A percentile compares a stretch with the other conserved stretches of the same genome.
phyloP scores from a whole-genome alignment of 2,888 invertebrate genomes.

The Melinaea marsaeus region DNA sequence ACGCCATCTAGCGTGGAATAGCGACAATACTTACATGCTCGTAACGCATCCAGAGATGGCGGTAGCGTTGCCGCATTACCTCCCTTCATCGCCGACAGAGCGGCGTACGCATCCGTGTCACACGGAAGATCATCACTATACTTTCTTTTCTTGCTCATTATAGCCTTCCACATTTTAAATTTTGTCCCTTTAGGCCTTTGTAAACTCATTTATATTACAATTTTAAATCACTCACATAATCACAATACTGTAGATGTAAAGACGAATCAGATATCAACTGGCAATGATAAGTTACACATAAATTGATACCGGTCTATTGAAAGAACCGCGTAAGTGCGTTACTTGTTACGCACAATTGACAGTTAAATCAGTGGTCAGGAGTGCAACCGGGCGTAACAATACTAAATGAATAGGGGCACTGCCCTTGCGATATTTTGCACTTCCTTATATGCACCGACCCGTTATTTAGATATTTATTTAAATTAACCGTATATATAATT shows the following conservation, averaged over 20 bases:
- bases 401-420: conserved; percentile 61
- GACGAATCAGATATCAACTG: conserved; percentile 9
- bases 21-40: conserved; percentile 70
- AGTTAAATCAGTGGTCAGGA: conserved; percentile 54
- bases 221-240: conserved; percentile 8
- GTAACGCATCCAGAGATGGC: conserved; percentile 72
- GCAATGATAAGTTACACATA: conserved; percentile 11
- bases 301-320: conserved; percentile 19
- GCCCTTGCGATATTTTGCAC: conserved; percentile 42
- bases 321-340: conserved; percentile 27
- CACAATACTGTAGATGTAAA: conserved; percentile 6
- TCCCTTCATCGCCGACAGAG: conserved; percentile 70
- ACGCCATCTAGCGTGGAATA: conserved; percentile 60
- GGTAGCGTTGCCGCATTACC: conserved; percentile 70
- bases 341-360: conserved; percentile 49
- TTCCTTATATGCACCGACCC: conserved; percentile 9
- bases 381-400: conserved; percentile 56
- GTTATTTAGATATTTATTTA: neutral
- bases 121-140: conserved; percentile 64
- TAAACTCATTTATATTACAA: conserved; percentile 59
- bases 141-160: conserved; percentile 69
- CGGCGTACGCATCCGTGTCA: conserved; percentile 67
- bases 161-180: conserved; percentile 72
- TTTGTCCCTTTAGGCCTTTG: conserved; percentile 61
- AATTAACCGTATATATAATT: conserved; percentile 1